Base-by-base conservation (phyloP, 1,140 invertebrate species). In the Orussus abietinus region DNA sequence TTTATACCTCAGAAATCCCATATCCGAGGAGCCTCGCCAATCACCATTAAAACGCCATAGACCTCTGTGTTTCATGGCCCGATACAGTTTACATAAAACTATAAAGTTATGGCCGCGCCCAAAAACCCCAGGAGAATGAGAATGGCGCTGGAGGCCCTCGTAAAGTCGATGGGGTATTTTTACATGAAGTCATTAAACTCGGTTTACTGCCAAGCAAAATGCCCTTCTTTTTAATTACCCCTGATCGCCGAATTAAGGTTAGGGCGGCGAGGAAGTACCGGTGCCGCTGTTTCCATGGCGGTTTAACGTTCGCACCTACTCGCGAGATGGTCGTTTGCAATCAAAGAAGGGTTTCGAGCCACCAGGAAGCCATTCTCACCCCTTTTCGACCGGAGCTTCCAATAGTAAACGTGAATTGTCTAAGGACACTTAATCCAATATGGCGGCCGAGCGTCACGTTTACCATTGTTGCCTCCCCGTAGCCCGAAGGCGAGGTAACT, bases 51-150 rank as follows among this genome's bases (percentile, higher is more conserved):
- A 56, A 46, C 46, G 33, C 53, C 58, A 41, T 57, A 45, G 41
- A 47, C 35, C 22, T 47, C 51, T 18, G 36, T 49, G 51, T 57
- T 63, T 64, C 51, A 64, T 58, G 53, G 50, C 60, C 44, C 57
- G 57, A 62, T 65, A 64, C 57, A 64, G 57, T 64, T 65, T 65
- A 64, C 61, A 65, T 64, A 65, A 64, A 64, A 65, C 61, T 64
- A 65, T 64, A 62, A 65, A 65, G 57, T 65, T 65, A 65, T 64
- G 51, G 46, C 31, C 47, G 50, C 49, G 45, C 53, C 48, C 55
- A 47, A 59, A 53, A 59, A 44, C 10, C 15, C 31, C 21, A 47
- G 42, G 32, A 39, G 42, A 59, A 47, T 48, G 49, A 47, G 37
- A 46, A 46, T 47, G 32, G 35, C 19, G 4, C 6, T 33, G 47